Percentiles rank a stretch among this genome's conserved stretches.
Evolutionary conservation across 2,888 invertebrate species (phyloP).

Genomic region (Herminia tarsipennalis): DNA sequence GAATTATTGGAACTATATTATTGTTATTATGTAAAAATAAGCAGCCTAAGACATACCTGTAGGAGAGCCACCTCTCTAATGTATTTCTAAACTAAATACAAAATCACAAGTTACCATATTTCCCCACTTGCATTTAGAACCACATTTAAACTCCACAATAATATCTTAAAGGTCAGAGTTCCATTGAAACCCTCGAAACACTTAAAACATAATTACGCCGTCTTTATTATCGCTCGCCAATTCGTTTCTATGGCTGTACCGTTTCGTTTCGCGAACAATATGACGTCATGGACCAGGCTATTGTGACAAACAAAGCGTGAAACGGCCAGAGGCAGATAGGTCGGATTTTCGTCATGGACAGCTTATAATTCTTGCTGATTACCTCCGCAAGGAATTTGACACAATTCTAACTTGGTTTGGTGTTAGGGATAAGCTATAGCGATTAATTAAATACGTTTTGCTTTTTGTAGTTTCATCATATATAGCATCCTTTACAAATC

Average conservation of each 20-base stretch:
- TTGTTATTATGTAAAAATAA: too few species aligned
- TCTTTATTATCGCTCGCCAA: conserved; percentile 15
- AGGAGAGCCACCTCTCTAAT: too few species aligned
- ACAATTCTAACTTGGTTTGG: conserved; percentile 34
- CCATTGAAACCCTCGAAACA: conserved; percentile 7
- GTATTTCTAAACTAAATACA: too few species aligned
- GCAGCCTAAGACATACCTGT: too few species aligned
- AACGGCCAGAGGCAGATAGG: conserved; percentile 38
- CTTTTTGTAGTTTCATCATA: too few species aligned
- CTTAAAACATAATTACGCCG: conserved; percentile 12
- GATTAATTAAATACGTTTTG: conserved; percentile 6
- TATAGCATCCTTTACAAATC: too few species aligned
- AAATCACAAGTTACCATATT: too few species aligned
- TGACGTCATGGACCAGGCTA: conserved; percentile 17
- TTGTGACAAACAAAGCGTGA: conserved; percentile 47
- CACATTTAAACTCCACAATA: neutral
- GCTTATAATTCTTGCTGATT: conserved; percentile 59
- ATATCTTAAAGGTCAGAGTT: neutral
- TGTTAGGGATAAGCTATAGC: conserved; percentile 10
- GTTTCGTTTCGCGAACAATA: conserved; percentile 19
- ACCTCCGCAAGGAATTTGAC: conserved; percentile 53
- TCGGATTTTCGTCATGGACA: conserved; percentile 51
- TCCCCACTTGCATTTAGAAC: neutral
- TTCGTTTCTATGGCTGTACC: conserved; percentile 13
- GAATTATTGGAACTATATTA: too few species aligned